phyloP scores from a whole-genome alignment of 2,113 vertebrate species.

The Fregetta grallaria region DNA sequence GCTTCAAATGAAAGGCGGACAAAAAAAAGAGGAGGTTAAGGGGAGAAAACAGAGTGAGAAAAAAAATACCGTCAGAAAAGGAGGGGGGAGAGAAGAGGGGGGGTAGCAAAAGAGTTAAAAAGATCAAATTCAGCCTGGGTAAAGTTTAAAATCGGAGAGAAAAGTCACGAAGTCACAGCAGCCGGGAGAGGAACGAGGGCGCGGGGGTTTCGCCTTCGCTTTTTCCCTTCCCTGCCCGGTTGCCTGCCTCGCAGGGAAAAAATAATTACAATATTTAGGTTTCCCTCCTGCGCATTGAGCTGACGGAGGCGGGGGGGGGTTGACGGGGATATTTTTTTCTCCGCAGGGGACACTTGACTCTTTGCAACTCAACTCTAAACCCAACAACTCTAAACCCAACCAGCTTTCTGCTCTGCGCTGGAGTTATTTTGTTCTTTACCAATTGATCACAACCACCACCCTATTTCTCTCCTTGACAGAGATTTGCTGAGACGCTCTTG shows the following conservation, averaged over 20 bases:
- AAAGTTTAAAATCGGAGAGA: conserved; percentile 34
- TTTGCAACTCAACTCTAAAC: neutral
- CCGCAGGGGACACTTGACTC: neutral
- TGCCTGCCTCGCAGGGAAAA: neutral
- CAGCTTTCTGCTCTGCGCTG: neutral
- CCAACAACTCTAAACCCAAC: neutral
- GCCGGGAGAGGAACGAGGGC: neutral
- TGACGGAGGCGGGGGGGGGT: neutral
- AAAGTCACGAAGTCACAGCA: neutral
- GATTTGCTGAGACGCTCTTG: neutral
- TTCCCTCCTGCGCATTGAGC: neutral
- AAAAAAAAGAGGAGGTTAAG: neutral
- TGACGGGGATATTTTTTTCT: neutral
- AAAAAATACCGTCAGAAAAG: neutral
- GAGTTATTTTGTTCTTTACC: neutral
- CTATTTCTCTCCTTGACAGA: neutral
- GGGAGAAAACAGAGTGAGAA: conserved; percentile 23
- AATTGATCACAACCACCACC: neutral
- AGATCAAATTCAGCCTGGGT: neutral
- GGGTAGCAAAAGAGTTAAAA: neutral
- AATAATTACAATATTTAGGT: neutral
- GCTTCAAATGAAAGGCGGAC: conserved; percentile 38
- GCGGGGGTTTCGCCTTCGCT: neutral
- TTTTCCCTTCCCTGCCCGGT: neutral
- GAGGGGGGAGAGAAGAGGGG: neutral